Base-by-base conservation (phyloP, 1,140 invertebrate genomes). In the Dinothrombium tinctorium region DNA sequence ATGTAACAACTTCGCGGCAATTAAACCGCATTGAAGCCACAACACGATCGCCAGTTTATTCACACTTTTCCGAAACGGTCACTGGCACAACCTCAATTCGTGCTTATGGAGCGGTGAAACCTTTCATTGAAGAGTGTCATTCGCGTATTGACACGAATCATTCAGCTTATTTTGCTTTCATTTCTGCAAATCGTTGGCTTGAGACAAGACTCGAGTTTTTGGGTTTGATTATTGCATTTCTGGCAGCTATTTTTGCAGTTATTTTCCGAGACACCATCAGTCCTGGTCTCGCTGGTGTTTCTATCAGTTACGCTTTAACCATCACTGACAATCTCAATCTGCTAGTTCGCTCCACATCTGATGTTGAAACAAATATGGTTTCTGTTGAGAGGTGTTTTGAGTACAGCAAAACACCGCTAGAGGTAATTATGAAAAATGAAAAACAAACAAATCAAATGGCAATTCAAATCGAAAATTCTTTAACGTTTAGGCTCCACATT, bases 121-220 rank as follows among this genome's bases (percentile, higher is more conserved):
- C 48, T 3, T 63, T 61, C 39, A 47, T 61, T 4, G 19, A 20
- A 2, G 20, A 46, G 56, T 33, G 37, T 46, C 9, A 57, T 50
- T 43, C 53, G 65, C 7, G 55, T 48, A 56, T 72, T 4, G 62
- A 86, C 60, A 69, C 73, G 51, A 84, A 84, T 63, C 78, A 84
- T 61, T 63, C 76, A 23, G 81, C 76, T 55, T 82, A 79, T 57
- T 83, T 76, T 59, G 76, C 79, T 1, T 76, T 32, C 15, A 28
- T 42, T 42, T 39, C 26, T 20, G 22, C 35, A 4, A 41, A 19
- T 44, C 62, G 63, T 35, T 68, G 66, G 66, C 46, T 68, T 22
- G 51, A 59, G 8, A 50, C 66, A 23, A 42, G 63, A n/a, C 49
- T 68, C 28, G 64, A 66, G 44, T 53, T 62, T 19, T 53, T 69